Evolutionary conservation across 2,797 vertebrate species (phyloP).

Genomic region (Chelonia mydas): DNA sequence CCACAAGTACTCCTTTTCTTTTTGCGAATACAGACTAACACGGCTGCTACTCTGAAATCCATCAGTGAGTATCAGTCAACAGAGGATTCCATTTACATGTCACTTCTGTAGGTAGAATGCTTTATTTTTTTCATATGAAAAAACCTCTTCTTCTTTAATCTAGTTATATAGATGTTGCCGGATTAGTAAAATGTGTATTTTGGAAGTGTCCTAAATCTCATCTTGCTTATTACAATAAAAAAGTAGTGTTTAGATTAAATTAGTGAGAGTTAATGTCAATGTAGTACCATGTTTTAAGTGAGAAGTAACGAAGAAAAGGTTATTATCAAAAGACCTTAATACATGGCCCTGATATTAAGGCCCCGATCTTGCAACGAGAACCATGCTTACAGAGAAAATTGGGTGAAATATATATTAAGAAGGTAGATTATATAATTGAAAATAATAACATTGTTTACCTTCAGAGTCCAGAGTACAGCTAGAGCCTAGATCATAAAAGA

Average conservation of each 20-base stretch:
- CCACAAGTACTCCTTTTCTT: no score
- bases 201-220: not conserved
- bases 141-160: not conserved
- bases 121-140: not conserved
- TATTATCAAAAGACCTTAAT: not conserved
- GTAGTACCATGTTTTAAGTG: conserved; percentile 23
- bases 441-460: not conserved
- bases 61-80: not conserved
- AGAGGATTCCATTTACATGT: not conserved
- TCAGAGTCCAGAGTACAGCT: not conserved
- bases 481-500: not conserved
- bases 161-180: not conserved
- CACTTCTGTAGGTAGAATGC: not conserved
- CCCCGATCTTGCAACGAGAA: not conserved
- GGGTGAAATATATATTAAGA: no score
- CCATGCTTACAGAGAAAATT: not conserved
- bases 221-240: not conserved
- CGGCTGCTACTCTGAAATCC: not conserved
- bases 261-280: conserved; percentile 39
- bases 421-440: not conserved
- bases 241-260: not conserved
- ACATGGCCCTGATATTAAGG: not conserved
- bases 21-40: no score
- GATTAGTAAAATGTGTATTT: conserved; percentile 3
- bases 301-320: not conserved